Evolutionary conservation across 2,113 vertebrate species (phyloP).

Genomic region (Cariama cristata): DNA sequence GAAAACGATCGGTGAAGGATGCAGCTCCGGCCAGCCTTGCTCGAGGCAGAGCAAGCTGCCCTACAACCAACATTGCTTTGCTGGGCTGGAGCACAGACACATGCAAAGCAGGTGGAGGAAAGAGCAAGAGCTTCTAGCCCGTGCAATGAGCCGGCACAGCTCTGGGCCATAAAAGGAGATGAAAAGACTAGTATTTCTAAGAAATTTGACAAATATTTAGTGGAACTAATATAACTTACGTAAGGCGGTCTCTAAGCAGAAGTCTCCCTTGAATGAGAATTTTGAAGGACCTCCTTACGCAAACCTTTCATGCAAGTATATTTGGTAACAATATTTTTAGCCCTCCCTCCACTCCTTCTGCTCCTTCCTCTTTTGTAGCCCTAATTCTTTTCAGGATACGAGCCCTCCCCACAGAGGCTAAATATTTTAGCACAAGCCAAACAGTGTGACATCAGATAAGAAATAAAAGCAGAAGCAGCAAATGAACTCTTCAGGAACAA

Average conservation of each 20-base stretch:
- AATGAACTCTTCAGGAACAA: slow-evolving; percentile 16
- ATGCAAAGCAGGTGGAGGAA: not conserved
- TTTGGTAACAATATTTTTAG: not conserved
- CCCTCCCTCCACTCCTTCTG: not conserved
- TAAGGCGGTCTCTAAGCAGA: not conserved
- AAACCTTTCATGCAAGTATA: not conserved
- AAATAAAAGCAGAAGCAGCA: slow-evolving; percentile 42
- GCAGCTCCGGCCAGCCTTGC: not conserved
- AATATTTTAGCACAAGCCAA: slow-evolving; percentile 32
- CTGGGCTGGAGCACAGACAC: not conserved
- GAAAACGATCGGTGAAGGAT: not conserved
- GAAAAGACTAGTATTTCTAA: not conserved
- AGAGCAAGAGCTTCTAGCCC: not conserved
- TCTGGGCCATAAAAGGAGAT: not conserved
- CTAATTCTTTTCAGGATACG: slow-evolving; percentile 16
- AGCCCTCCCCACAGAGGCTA: slow-evolving; percentile 43
- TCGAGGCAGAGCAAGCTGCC: not conserved
- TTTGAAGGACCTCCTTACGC: not conserved
- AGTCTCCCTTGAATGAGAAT: not conserved
- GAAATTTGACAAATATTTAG: not conserved
- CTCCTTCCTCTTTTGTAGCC: not conserved
- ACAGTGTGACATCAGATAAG: slow-evolving; percentile 16
- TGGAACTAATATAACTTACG: not conserved
- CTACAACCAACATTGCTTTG: not conserved
- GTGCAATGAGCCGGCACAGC: not conserved